Conservation (phyloP, 2,888 invertebrate genomes). For the Nemapogon koenigi region DNA sequence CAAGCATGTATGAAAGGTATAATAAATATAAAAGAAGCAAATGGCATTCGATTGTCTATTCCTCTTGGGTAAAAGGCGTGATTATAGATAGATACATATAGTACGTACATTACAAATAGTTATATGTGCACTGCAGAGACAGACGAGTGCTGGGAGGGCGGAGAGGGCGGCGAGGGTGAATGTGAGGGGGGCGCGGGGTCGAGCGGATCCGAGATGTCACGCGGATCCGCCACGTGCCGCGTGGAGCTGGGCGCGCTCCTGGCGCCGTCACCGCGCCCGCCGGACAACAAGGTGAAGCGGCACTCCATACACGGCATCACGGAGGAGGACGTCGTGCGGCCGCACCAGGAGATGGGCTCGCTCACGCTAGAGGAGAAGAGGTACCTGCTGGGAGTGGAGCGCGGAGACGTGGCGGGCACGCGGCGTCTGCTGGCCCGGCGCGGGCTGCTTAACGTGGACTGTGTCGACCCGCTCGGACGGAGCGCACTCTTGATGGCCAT, state of each 20-base stretch:
- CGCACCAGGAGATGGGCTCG: slow-evolving; percentile 87
- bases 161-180: not conserved
- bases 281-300: slow-evolving; percentile 81
- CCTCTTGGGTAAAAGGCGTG: no score
- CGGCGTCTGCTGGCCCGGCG: slow-evolving; percentile 81
- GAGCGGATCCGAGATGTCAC: slow-evolving; percentile 12
- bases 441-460: slow-evolving; percentile 92
- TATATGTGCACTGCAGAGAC: no score
- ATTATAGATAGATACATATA: no score
- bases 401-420: slow-evolving; percentile 95
- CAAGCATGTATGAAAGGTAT: no score
- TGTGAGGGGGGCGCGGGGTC: slow-evolving; percentile 4
- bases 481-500: slow-evolving; percentile 97
- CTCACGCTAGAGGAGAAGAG: slow-evolving; percentile 90
- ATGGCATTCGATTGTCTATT: no score
- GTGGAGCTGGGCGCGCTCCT: slow-evolving; percentile 69
- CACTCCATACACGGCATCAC: slow-evolving; percentile 93
- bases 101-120: no score
- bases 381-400: slow-evolving; percentile 92
- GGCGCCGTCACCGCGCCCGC: slow-evolving; percentile 70
- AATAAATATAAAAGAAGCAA: no score
- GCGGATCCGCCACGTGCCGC: slow-evolving; percentile 28
- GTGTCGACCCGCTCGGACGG: slow-evolving; percentile 95
- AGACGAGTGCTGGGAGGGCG: no score
- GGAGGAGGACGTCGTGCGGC: slow-evolving; percentile 88